These are phyloP conservation scores for Elachura formosa DNA, from an alignment of 2,113 vertebrate genomes.

Conservation along the genomic window DNA sequence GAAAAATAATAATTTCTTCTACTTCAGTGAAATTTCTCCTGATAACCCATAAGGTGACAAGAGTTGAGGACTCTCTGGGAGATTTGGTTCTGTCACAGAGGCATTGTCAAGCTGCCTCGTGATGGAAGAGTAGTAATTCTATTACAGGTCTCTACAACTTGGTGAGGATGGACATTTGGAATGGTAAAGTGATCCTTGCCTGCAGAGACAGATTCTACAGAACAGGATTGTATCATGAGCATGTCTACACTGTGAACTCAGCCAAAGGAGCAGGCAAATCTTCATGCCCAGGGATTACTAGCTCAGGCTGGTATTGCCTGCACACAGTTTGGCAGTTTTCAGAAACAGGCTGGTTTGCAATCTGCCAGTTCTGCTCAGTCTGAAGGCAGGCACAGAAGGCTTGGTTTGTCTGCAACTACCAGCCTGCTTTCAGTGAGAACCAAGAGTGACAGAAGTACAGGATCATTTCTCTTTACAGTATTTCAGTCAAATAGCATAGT, in stretches of 20 bases:
- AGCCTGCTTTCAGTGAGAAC: background rate
- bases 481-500: background rate
- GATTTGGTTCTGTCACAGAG: background rate
- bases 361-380: background rate
- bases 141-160: background rate
- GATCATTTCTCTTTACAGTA: background rate
- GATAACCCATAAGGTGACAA: background rate
- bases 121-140: background rate
- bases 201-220: background rate
- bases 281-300: background rate
- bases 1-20: background rate
- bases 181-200: background rate
- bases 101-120: background rate
- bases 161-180: background rate
- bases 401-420: background rate
- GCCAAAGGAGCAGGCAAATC: background rate
- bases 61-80: background rate
- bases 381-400: background rate
- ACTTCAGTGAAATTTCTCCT: background rate
- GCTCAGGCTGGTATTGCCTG: background rate
- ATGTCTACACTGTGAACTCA: background rate
- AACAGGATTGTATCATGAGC: rapidly evolving
- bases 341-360: background rate
- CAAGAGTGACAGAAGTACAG: background rate
- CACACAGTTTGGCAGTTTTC: background rate